Conservation (phyloP, 2,888 invertebrate genomes). For the Andrena camellia region DNA sequence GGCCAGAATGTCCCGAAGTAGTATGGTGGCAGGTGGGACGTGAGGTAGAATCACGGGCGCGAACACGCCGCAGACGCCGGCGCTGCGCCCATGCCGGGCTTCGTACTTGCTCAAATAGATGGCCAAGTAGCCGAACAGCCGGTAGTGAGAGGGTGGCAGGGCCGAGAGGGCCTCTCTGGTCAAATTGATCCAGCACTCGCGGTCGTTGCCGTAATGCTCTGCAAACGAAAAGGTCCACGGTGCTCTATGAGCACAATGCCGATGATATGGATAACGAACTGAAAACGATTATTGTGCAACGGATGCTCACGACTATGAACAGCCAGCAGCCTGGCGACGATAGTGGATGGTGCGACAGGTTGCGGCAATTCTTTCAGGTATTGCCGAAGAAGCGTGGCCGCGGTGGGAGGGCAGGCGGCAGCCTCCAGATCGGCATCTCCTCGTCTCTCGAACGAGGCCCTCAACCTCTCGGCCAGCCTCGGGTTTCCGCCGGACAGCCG, state of each 20-base stretch:
- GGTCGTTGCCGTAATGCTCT: slow-evolving; percentile 78
- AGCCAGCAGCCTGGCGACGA: slow-evolving; percentile 82
- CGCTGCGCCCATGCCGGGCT: slow-evolving; percentile 79
- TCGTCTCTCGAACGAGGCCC: slow-evolving; percentile 86
- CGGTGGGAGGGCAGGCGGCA: slow-evolving; percentile 86
- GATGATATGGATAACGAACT: not conserved
- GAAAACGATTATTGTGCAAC: not conserved
- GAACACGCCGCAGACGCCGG: slow-evolving; percentile 82
- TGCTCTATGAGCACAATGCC: slow-evolving; percentile 2
- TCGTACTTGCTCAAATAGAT: slow-evolving; percentile 83
- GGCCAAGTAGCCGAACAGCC: slow-evolving; percentile 81
- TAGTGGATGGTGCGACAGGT: slow-evolving; percentile 85
- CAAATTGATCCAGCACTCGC: slow-evolving; percentile 79
- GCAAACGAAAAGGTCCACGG: slow-evolving; percentile 11
- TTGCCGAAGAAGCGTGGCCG: slow-evolving; percentile 87
- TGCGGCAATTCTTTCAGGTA: slow-evolving; percentile 87
- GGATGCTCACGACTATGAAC: slow-evolving; percentile 80
- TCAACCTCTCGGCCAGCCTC: slow-evolving; percentile 86
- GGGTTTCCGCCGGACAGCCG: slow-evolving; percentile 87
- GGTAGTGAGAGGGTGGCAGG: slow-evolving; percentile 79
- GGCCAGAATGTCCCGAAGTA: slow-evolving; percentile 81
- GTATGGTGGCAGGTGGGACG: slow-evolving; percentile 82
- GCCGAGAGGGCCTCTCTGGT: slow-evolving; percentile 80
- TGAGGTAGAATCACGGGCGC: slow-evolving; percentile 84
- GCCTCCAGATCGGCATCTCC: slow-evolving; percentile 87